Conservation (phyloP, 2,797 vertebrate species). For the Falco concolor region DNA sequence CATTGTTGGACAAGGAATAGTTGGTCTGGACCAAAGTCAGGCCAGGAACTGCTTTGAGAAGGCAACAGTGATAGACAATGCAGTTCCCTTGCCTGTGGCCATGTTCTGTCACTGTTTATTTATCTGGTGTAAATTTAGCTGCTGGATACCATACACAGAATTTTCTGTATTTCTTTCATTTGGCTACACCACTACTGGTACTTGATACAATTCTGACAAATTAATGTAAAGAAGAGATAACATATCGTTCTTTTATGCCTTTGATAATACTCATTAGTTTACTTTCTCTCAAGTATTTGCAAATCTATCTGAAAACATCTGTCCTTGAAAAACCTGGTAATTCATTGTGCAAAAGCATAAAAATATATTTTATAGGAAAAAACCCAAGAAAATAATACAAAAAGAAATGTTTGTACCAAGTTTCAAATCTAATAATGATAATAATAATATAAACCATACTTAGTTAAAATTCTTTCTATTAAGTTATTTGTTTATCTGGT, state of each 20-base stretch:
- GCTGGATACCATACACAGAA: background rate
- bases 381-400: background rate
- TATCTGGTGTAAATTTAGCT: background rate
- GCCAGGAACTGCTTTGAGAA: background rate
- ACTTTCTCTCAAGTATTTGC: background rate
- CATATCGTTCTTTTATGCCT: background rate
- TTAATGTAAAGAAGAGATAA: background rate
- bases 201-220: background rate
- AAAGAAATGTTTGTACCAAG: background rate
- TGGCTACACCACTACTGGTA: background rate
- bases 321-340: background rate
- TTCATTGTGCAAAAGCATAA: background rate
- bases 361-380: background rate
- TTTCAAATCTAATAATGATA: background rate
- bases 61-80: background rate
- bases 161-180: background rate
- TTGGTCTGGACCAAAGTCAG: background rate
- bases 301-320: background rate
- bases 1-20: background rate
- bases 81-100: background rate
- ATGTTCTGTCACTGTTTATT: background rate
- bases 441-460: background rate
- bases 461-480: background rate
- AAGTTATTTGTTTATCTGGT: background rate
- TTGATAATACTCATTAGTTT: background rate